Evolutionary conservation across 2,113 vertebrate genomes (phyloP).

Genomic region (Ailuropoda melanoleuca): DNA sequence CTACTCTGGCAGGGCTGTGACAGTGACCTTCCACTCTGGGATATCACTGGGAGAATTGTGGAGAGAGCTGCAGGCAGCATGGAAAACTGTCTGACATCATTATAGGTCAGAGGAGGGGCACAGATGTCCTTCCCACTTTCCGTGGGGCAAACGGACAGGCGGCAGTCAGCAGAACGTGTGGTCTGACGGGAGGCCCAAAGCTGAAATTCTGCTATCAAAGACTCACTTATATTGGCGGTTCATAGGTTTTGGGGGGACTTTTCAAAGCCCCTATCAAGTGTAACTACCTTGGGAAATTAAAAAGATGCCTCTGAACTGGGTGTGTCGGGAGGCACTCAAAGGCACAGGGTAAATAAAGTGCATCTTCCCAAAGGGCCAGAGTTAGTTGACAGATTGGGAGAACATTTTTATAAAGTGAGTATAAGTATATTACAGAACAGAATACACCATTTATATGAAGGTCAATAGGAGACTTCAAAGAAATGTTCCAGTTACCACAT

Average conservation of each 20-base stretch:
- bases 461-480: neutral
- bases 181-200: neutral
- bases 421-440: neutral
- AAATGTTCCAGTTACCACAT: neutral
- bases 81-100: neutral
- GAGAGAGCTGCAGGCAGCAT: neutral
- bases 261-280: neutral
- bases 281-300: neutral
- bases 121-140: neutral
- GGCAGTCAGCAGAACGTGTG: fast-evolving
- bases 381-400: neutral
- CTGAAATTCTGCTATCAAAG: neutral
- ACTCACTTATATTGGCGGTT: neutral
- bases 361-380: neutral
- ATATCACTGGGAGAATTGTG: neutral
- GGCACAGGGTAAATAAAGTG: neutral
- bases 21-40: slow-evolving; percentile 52
- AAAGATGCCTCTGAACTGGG: neutral
- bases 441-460: neutral
- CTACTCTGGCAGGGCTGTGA: slow-evolving; percentile 40
- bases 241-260: neutral
- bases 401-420: neutral
- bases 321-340: neutral
- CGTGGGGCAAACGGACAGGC: neutral
- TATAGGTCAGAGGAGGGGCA: neutral